Base-by-base conservation (phyloP, 2,888 invertebrate species). In the Rhynchonema sp. region DNA sequence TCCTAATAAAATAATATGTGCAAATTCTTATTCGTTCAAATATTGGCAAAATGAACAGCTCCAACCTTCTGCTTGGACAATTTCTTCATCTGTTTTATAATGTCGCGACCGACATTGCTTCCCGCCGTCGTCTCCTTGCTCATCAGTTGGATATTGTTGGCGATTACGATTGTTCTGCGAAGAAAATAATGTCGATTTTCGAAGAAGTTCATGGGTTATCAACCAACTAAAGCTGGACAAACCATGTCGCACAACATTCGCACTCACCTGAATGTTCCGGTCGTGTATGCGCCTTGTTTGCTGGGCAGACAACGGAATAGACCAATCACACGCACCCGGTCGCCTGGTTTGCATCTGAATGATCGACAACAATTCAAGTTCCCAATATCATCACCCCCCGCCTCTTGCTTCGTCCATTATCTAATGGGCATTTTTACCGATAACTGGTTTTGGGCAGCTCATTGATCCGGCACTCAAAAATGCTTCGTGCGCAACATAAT, bases 281-380 rank as follows among this genome's bases (percentile, higher is more conserved):
- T 82, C 2, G 92, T 92, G 70, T 86, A 92, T 65, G 87, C 86
- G 28, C 86, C 86, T 70, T 89, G 86, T 74, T 96, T 96, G 56
- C 82, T 84, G 0, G 98, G 98, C 59, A 99, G 77, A 73, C 92
- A 94, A 59, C 96, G 81, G 73, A 84, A 98, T 71, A 86, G 87
- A 1, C 96, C 98, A 26, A 96, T 86, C 55, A 94, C 81, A 75
- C 94, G 90, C n/a, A 98, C 84, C 65, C 96, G 80, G 76, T 98
- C 96, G 13, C 96, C 96, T 0, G 96, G 94, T 76, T 98, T 90
- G 73, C 88, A 89, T 59, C 78, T 60, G 53, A 30, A 61, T 28
- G 38, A 23, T 2, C 2, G 30, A 53, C 17, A n/a, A n/a, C n/a
- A n/a, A n/a, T n/a, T n/a, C n/a, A n/a, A n/a, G n/a, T n/a, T n/a